Percentiles rank a stretch among this genome's conserved stretches.
These are phyloP conservation scores for Chaetogeoica ovagalla DNA, from an alignment of 2,888 invertebrate genomes.

Conservation along the genomic window DNA sequence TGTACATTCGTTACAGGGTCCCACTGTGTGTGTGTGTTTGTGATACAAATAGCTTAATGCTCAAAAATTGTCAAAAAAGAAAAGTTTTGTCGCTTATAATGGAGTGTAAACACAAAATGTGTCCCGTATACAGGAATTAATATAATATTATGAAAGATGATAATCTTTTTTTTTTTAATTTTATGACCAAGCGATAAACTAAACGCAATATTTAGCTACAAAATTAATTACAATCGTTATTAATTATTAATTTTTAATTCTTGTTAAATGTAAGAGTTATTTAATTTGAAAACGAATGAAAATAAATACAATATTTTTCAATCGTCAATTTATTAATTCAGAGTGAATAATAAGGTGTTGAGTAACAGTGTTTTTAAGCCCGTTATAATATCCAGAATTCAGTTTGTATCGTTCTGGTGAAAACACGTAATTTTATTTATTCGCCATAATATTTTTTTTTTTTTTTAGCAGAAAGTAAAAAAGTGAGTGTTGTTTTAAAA, in stretches of 20 bases:
- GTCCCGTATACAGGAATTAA: neutral
- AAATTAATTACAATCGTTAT: conserved; percentile 15
- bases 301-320: neutral
- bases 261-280: neutral
- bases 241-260: conserved; percentile 8
- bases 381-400: no score
- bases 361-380: no score
- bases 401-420: no score
- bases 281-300: neutral
- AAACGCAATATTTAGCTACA: neutral
- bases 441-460: no score
- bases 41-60: no score
- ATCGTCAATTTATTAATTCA: no score
- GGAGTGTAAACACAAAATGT: conserved; percentile 3
- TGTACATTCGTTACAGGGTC: neutral
- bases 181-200: conserved; percentile 4
- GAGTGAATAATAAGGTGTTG: no score
- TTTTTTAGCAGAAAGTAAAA: neutral
- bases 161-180: conserved; percentile 33
- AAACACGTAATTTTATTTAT: no score
- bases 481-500: no score
- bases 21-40: no score
- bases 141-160: neutral
- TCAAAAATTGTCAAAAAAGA: neutral
- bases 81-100: neutral